phyloP scores from a whole-genome alignment of 2,888 invertebrate genomes.

The Cantharis rufa region DNA sequence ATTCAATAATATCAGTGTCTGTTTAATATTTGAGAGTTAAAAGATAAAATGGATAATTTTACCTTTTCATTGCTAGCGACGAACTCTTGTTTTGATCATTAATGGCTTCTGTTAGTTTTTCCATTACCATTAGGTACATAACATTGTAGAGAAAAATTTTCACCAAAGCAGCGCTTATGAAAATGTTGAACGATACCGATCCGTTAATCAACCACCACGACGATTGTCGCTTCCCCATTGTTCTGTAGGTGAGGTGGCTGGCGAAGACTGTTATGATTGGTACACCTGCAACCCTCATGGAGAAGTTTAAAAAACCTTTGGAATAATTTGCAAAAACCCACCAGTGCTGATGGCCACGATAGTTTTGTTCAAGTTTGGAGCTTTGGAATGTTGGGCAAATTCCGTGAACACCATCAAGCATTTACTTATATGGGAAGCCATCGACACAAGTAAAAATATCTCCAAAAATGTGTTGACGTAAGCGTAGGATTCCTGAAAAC shows the following conservation, averaged over 20 bases:
- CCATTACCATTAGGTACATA: constrained; percentile 69
- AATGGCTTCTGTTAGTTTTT: constrained; percentile 63
- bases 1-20: too few relatives aligned
- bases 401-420: constrained; percentile 73
- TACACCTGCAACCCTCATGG: constrained; percentile 59
- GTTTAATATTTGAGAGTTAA: too few relatives aligned
- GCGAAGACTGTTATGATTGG: constrained; percentile 69
- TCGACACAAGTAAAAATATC: constrained; percentile 67
- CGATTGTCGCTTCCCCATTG: constrained; percentile 60
- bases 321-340: constrained; percentile 28
- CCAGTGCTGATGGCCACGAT: constrained; percentile 69
- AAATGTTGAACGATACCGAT: constrained; percentile 66
- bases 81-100: constrained; percentile 66
- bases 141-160: constrained; percentile 70
- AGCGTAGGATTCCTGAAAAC: constrained; percentile 62
- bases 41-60: too few relatives aligned
- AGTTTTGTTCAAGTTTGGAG: constrained; percentile 63
- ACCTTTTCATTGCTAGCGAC: constrained; percentile 62
- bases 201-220: constrained; percentile 69
- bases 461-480: constrained; percentile 66
- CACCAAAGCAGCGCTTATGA: constrained; percentile 69
- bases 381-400: constrained; percentile 62
- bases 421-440: constrained; percentile 73
- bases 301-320: not conserved
- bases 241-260: constrained; percentile 69